phyloP scores from a whole-genome alignment of 1,140 invertebrate genomes.

The Drosophila ironensis region DNA sequence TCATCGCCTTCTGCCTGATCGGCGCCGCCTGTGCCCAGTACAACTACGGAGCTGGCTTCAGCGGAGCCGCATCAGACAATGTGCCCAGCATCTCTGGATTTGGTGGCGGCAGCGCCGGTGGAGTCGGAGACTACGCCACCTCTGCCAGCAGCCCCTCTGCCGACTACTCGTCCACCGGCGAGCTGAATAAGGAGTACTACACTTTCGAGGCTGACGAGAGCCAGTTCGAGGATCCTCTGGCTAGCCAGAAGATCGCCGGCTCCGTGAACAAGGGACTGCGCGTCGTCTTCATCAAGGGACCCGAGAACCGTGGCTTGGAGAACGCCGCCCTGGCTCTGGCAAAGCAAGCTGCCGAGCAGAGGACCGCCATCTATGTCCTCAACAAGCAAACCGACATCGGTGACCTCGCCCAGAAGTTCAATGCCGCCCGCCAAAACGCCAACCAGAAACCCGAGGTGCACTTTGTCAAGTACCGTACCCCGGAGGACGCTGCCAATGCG shows the following conservation, averaged over 20 bases:
- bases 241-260: constrained; percentile 43
- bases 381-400: constrained; percentile 66
- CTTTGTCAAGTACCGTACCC: constrained; percentile 78
- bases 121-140: constrained; percentile 37
- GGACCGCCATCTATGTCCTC: constrained; percentile 70
- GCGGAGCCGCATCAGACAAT: constrained; percentile 36
- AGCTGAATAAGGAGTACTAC: constrained; percentile 73
- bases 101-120: not conserved
- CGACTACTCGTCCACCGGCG: constrained; percentile 42
- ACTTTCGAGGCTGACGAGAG: constrained; percentile 67
- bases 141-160: constrained; percentile 23
- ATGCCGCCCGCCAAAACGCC: constrained; percentile 50
- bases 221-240: constrained; percentile 60
- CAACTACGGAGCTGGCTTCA: constrained; percentile 58
- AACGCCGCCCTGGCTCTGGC: constrained; percentile 71
- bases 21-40: constrained; percentile 74
- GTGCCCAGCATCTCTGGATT: constrained; percentile 38
- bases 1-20: constrained; percentile 63
- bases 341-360: constrained; percentile 69
- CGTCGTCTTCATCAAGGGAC: constrained; percentile 79
- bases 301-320: constrained; percentile 71
- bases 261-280: constrained; percentile 63
- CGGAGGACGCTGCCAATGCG: constrained; percentile 69
- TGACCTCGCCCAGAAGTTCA: constrained; percentile 54
- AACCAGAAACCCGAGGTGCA: constrained; percentile 71